A percentile compares a stretch with the other conserved stretches of the same genome.
These are phyloP conservation scores for Sceliomorpha sp. DNA, from an alignment of 2,888 invertebrate species.

Conservation along the genomic window DNA sequence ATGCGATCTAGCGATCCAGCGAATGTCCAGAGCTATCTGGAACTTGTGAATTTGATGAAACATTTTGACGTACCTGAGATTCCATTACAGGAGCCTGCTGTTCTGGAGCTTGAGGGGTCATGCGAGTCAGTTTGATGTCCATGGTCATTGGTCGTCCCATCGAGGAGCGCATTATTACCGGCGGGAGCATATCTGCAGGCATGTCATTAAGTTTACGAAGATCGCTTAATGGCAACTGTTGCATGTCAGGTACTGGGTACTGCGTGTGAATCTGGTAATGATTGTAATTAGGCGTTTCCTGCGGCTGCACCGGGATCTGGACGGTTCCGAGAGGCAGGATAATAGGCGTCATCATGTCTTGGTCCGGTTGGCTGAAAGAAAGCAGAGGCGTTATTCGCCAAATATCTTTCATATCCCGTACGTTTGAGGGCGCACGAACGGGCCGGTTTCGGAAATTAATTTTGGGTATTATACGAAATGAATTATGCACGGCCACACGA, in stretches of 20 bases:
- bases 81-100: constrained; percentile 54
- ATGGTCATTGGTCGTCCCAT: constrained; percentile 71
- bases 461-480: no score
- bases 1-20: no score
- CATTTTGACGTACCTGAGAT: constrained; percentile 62
- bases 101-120: constrained; percentile 60
- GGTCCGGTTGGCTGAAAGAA: constrained; percentile 69
- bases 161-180: constrained; percentile 68
- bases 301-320: constrained; percentile 71
- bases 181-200: constrained; percentile 65
- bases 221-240: constrained; percentile 70
- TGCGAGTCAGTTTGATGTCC: constrained; percentile 72
- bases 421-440: no score
- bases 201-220: constrained; percentile 72
- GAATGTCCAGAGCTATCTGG: no score
- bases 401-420: no score
- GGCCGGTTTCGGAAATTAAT: no score
- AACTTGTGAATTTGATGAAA: no score
- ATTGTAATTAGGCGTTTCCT: constrained; percentile 68
- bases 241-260: constrained; percentile 73
- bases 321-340: constrained; percentile 75
- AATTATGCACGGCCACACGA: no score
- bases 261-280: constrained; percentile 73
- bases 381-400: background rate
- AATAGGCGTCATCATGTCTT: constrained; percentile 75